Conservation (phyloP, 2,888 invertebrate genomes). For the Drosophila paucipuncta region DNA sequence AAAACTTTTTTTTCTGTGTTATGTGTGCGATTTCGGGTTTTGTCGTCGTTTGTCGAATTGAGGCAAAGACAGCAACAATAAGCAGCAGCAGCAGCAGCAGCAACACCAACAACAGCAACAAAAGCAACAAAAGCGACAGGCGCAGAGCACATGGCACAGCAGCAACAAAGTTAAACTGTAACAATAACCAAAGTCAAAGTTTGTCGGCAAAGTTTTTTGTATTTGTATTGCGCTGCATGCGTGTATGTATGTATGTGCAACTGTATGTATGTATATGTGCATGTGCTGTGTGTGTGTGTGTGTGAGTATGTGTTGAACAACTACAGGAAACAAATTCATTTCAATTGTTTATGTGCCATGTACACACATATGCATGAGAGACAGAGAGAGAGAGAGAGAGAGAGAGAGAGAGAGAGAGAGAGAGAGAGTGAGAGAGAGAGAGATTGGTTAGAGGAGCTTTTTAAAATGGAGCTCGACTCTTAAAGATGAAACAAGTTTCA, state of each 20-base stretch:
- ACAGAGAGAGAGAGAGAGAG: not conserved
- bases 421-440: not conserved
- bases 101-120: slow-evolving; percentile 26
- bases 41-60: slow-evolving; percentile 29
- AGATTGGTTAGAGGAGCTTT: slow-evolving; percentile 12
- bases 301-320: slow-evolving; percentile 52
- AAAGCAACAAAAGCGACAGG: slow-evolving; percentile 29
- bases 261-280: slow-evolving; percentile 14
- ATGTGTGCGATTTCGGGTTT: slow-evolving; percentile 28
- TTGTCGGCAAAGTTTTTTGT: slow-evolving; percentile 75
- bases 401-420: not conserved
- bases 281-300: slow-evolving; percentile 16
- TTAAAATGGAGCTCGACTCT: slow-evolving; percentile 43
- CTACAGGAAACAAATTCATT: slow-evolving; percentile 76
- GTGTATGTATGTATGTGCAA: not conserved
- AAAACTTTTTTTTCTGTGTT: slow-evolving; percentile 59
- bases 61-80: slow-evolving; percentile 10
- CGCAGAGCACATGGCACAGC: slow-evolving; percentile 56
- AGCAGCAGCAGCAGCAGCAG: slow-evolving; percentile 9
- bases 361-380: slow-evolving; percentile 1
- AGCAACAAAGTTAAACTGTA: slow-evolving; percentile 79
- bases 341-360: slow-evolving; percentile 69
- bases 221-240: slow-evolving; percentile 44
- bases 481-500: slow-evolving; percentile 60
- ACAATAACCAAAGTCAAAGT: slow-evolving; percentile 81